phyloP scores from a whole-genome alignment of 2,113 vertebrate genomes.

The Phrynosoma platyrhinos region DNA sequence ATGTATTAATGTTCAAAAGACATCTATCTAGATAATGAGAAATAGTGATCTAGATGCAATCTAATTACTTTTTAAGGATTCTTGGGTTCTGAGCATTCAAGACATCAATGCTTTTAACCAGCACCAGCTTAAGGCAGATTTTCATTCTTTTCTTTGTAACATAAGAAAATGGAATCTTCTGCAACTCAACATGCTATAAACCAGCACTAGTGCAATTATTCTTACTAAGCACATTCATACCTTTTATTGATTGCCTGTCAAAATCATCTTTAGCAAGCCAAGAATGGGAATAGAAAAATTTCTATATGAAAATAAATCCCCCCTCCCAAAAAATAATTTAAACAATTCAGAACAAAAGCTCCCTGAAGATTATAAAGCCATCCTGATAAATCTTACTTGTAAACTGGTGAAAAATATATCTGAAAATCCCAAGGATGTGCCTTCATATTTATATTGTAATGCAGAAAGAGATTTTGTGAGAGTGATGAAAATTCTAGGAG shows the following conservation, averaged over 20 bases:
- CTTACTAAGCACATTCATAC: slow-evolving; percentile 23
- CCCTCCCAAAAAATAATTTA: slow-evolving; percentile 22
- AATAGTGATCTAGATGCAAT: slow-evolving; percentile 18
- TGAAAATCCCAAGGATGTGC: slow-evolving; percentile 1
- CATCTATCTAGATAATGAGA: slow-evolving; percentile 24
- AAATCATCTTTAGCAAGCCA: slow-evolving; percentile 9
- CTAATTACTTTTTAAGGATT: slow-evolving; percentile 26
- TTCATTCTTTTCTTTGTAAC: not conserved
- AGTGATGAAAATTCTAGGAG: not conserved
- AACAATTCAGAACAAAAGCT: slow-evolving; percentile 36
- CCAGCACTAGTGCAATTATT: slow-evolving; percentile 27
- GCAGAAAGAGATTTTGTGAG: slow-evolving; percentile 23
- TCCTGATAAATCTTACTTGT: slow-evolving; percentile 27
- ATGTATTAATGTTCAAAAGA: slow-evolving; percentile 32
- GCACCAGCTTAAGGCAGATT: not conserved
- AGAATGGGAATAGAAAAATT: not conserved
- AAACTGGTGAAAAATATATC: slow-evolving; percentile 11
- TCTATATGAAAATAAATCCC: slow-evolving; percentile 27
- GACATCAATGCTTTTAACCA: slow-evolving; percentile 2
- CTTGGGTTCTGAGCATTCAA: slow-evolving; percentile 7
- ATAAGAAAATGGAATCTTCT: not conserved
- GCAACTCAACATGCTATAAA: slow-evolving; percentile 12
- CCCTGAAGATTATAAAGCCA: slow-evolving; percentile 30
- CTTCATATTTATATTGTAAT: slow-evolving; percentile 13
- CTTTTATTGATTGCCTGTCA: slow-evolving; percentile 46